Base-by-base conservation (phyloP, 2,888 invertebrate species). In the Eudasyphora cyanicolor region DNA sequence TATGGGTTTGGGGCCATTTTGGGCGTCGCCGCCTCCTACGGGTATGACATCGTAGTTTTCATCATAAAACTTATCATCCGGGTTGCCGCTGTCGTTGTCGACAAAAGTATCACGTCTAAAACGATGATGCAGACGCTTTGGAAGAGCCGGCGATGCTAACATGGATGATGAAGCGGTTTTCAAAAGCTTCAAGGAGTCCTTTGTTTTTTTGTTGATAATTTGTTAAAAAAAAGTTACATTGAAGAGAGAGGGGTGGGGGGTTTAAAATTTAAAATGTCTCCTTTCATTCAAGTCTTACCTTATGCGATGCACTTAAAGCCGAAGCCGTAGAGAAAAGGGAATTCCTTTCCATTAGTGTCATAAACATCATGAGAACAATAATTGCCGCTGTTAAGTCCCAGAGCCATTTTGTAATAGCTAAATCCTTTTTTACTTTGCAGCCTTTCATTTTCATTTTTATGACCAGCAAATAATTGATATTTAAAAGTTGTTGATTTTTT, bases 31-130 rank as follows among this genome's bases (percentile, higher is more conserved):
- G n/a, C n/a, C n/a, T n/a, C n/a, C n/a, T n/a, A 82, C 81, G 0
- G 90, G 89, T 19, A 89, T 85, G 62, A 89, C 86, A 54, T 88
- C 86, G 42, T 86, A 86, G 24, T 89, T 88, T 62, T 89, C 88
- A 74, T 91, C 88, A 62, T 89, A 87, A 42, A 87, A 88, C 10
- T 88, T 8, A 0, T 85, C 86, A 3, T 85, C 86, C 10, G 57
- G n/a, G n/a, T n/a, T n/a, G n/a, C n/a, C n/a, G n/a, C n/a, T 74
- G 60, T 6, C 29, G n/a, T 2, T 45, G 57, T 17, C 57, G 49
- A 21, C 42, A 73, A 73, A 79, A 27, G 74, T 57, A 75, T 82
- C 84, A 76, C 84, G 84, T 77, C 64, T 79, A 17, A 76, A 45
- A 45, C 84, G 82, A 35, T 2, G 35, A 60, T 60, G 60, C 27